These are phyloP conservation scores for Meles meles DNA, from an alignment of 2,113 vertebrate genomes.

Conservation along the genomic window DNA sequence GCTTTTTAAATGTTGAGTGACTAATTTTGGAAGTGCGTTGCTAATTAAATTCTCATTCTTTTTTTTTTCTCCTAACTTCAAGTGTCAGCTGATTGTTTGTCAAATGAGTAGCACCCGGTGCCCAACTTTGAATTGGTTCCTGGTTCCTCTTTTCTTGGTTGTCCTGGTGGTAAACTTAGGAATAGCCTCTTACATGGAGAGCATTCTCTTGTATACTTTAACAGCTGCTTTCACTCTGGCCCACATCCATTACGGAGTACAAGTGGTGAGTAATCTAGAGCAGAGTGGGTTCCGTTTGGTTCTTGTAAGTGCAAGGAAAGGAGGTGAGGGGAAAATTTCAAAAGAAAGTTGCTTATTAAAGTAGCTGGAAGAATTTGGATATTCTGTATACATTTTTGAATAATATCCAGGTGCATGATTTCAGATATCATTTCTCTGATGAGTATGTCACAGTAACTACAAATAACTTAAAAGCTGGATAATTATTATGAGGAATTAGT, in stretches of 20 bases:
- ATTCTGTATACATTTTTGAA: neutral
- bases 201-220: slow-evolving; percentile 84
- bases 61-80: slow-evolving; percentile 31
- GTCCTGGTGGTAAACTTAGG: slow-evolving; percentile 83
- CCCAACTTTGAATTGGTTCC: slow-evolving; percentile 91
- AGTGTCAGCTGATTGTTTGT: slow-evolving; percentile 98
- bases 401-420: neutral
- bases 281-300: neutral
- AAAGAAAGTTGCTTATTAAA: neutral
- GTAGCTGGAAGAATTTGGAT: neutral
- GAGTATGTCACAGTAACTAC: neutral
- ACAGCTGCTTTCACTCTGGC: slow-evolving; percentile 87
- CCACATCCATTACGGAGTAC: slow-evolving; percentile 95
- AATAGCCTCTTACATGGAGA: slow-evolving; percentile 76
- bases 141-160: slow-evolving; percentile 87
- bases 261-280: slow-evolving; percentile 89
- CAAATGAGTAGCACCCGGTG: slow-evolving; percentile 98
- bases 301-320: neutral
- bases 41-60: slow-evolving; percentile 1
- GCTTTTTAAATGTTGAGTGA: neutral
- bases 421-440: neutral
- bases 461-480: slow-evolving; percentile 27
- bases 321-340: neutral
- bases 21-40: neutral
- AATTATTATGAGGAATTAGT: neutral